Percentiles rank a stretch among this genome's conserved stretches.
phyloP scores from a whole-genome alignment of 2,888 invertebrate species.

The Polylopha cassiicola region DNA sequence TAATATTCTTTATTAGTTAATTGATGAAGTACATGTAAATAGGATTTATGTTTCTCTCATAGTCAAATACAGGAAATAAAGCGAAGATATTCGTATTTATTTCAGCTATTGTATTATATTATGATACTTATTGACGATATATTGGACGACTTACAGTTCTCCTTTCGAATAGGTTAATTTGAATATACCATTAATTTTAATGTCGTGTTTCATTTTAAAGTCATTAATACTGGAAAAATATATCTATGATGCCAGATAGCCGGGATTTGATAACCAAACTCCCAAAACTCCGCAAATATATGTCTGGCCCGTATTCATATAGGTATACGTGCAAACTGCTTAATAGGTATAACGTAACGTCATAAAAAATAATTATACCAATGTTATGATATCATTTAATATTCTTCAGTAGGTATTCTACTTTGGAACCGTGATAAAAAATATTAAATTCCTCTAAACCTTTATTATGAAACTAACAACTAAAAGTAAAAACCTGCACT shows the following conservation, averaged over 20 bases:
- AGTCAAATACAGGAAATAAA: constrained; percentile 40
- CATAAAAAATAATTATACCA: too few species aligned
- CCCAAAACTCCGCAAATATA: too few species aligned
- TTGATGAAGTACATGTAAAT: constrained; percentile 28
- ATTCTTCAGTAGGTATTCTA: too few species aligned
- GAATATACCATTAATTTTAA: constrained; percentile 47
- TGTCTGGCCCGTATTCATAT: too few species aligned
- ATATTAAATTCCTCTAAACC: not conserved
- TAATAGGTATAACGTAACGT: too few species aligned
- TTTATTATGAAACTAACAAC: too few species aligned
- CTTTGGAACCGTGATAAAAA: not conserved
- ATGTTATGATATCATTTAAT: too few species aligned
- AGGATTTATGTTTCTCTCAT: constrained; percentile 21
- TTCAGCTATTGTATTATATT: constrained; percentile 49
- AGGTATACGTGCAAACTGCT: too few species aligned
- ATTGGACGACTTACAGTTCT: constrained; percentile 16
- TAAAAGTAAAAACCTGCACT: too few species aligned
- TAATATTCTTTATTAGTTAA: constrained; percentile 17
- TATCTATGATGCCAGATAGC: too few species aligned
- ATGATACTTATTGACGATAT: constrained; percentile 19
- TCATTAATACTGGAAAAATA: too few species aligned
- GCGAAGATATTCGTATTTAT: constrained; percentile 47
- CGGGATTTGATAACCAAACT: too few species aligned
- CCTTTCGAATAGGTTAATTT: constrained; percentile 56
- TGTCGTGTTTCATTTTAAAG: constrained; percentile 11